phyloP scores from a whole-genome alignment of 2,888 invertebrate species.

The Drosophila ezoana region DNA sequence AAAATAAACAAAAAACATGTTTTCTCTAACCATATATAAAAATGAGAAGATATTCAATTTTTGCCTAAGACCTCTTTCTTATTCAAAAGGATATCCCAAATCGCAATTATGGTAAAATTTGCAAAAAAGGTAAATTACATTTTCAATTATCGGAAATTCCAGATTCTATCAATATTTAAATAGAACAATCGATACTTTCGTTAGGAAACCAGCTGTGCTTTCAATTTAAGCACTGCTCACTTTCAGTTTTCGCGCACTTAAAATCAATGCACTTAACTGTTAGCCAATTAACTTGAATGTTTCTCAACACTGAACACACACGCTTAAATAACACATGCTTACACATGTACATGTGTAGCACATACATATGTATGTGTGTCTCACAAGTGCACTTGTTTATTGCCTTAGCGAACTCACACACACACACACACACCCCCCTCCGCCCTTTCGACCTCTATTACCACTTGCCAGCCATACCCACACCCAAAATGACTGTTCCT shows the following conservation, averaged over 20 bases:
- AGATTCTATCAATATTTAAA: too few species aligned
- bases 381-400: conserved; percentile 36
- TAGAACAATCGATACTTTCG: too few species aligned
- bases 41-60: too few species aligned
- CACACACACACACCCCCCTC: background rate
- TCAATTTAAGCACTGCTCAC: background rate
- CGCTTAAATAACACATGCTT: background rate
- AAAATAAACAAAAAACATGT: too few species aligned
- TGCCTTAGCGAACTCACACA: conserved; percentile 17
- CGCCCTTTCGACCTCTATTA: background rate
- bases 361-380: background rate
- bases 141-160: too few species aligned
- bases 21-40: too few species aligned
- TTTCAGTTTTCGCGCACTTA: background rate
- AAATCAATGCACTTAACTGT: conserved; percentile 11
- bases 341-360: conserved; percentile 1
- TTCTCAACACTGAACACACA: conserved; percentile 9
- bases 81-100: too few species aligned
- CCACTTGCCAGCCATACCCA: too few species aligned
- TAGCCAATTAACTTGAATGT: conserved; percentile 27
- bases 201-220: background rate
- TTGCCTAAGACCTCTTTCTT: too few species aligned
- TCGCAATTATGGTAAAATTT: too few species aligned
- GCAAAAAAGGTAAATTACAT: too few species aligned
- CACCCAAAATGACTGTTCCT: background rate